Evolutionary conservation across 2,797 vertebrate genomes (phyloP), one percentile per base, ranked within the genome.

Genomic region (Coranthus polyacanthus): DNA sequence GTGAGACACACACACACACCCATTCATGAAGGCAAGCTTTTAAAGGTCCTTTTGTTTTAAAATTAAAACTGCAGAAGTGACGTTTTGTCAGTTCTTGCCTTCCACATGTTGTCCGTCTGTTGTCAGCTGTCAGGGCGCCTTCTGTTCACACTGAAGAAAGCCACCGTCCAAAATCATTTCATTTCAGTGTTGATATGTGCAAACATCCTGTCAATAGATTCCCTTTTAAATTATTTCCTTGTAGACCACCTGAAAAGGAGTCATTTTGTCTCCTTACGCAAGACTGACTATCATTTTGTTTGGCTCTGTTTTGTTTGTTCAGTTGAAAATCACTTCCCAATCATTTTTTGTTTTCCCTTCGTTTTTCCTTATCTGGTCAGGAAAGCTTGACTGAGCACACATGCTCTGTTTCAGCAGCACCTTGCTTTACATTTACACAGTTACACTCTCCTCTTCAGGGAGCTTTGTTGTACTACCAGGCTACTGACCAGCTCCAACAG

Each of bases 111-210:
- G 77, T 76, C 58, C 63, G 62, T 44, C 69, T 72, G 70, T 83
- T 86, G 82, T 83, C 86, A 88, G 82, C 79, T 84, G 82, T 84
- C 87, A 87, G 56, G 57, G 37, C 29, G 68, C 45, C 79, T 84
- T 73, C 58, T 64, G 67, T 53, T 86, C 81, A 68, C 38, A 22
- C 41, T 34, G 52, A 64, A 68, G 52, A 78, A 81, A 79, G 50
- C 44, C 42, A 77, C 52, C 47, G 64, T 71, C 66, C 54, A 43
- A 67, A 75, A 70, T 59, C 15, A 68, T 78, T 82, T 59, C 26
- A 67, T 74, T 42, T 16, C 45, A 51, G 56, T 37, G 12, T 57
- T 44, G 57, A 32, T 36, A 67, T 53, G 44, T 18, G 43, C 51
- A 68, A 68, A 29, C 49, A 34, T 77, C 53, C 20, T 52, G 78